Evolutionary conservation across 1,140 invertebrate species (phyloP), one percentile per base, ranked within the genome.

Genomic region (Drosophila oshimai): DNA sequence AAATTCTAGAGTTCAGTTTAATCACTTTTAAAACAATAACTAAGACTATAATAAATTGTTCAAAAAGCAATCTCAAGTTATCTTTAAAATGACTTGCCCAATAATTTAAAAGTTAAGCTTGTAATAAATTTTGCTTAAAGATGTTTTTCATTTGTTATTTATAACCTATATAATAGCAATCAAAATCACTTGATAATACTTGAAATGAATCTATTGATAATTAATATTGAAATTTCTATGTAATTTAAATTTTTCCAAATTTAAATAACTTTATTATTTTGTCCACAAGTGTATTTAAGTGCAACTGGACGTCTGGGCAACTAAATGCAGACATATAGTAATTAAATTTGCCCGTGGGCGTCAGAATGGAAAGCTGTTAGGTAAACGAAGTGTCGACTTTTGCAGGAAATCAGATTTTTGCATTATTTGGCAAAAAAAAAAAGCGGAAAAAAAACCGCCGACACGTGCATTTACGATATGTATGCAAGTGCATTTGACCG

Each of bases 321-420:
- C 50, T 18, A 47, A 47, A 47, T 54, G 50, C 50, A 54, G 24
- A 54, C 50, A 54, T 53, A 29, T 46, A 47, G 33, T 58, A 58
- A 58, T 58, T 58, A 58, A 58, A 37, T 54, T 58, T 36, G 34
- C 22, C 51, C 33, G 47, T 53, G 33, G 47, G 47, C 47, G 55
- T 12, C 22, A 41, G 36, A 55, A 58, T 39, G 53, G 36, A 34
- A 62, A 42, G 37, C 51, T 42, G 20, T 41, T 41, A 26, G 51
- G 50, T 39, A 37, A 60, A 55, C 22, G 33, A 17, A 22, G 51
- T 33, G 34, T 22, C 34, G 28, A 10, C 34, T 7, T 9, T 5
- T 13, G 34, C 24, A 33, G 45, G 29, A 57, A 55, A 61, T 31
- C 26, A 55, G 28, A 39, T 58, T 60, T 45, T 61, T 42, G 2